phyloP scores from a whole-genome alignment of 2,113 vertebrate species.

The Tonatia bakeri region DNA sequence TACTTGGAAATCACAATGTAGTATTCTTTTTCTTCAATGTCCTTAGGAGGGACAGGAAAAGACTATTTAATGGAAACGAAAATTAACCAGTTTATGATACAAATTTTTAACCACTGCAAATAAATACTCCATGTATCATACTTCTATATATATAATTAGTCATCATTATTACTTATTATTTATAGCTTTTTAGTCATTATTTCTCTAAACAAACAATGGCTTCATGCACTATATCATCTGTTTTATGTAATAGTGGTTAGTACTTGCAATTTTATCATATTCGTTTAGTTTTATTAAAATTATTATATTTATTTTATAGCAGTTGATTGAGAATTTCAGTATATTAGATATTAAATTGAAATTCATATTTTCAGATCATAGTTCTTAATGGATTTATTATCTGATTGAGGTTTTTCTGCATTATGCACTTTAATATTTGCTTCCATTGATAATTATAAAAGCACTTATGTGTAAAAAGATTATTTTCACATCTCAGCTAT shows the following conservation, averaged over 20 bases:
- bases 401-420: neutral
- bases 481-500: neutral
- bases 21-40: neutral
- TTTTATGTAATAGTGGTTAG: neutral
- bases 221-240: neutral
- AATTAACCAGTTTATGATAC: neutral
- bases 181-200: neutral
- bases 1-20: neutral
- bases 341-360: neutral
- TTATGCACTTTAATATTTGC: conserved; percentile 43
- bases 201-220: neutral
- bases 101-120: neutral
- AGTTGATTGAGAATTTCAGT: neutral
- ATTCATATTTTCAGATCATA: conserved; percentile 20
- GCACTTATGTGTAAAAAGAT: conserved; percentile 27
- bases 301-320: conserved; percentile 18
- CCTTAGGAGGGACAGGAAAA: neutral
- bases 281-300: neutral
- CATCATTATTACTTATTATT: neutral
- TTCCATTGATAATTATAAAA: conserved; percentile 26
- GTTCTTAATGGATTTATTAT: conserved; percentile 38
- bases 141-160: neutral
- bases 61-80: neutral
- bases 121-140: neutral
- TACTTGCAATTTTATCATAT: neutral